Evolutionary conservation across 2,113 vertebrate species (phyloP).

Genomic region (Barbus barbus): DNA sequence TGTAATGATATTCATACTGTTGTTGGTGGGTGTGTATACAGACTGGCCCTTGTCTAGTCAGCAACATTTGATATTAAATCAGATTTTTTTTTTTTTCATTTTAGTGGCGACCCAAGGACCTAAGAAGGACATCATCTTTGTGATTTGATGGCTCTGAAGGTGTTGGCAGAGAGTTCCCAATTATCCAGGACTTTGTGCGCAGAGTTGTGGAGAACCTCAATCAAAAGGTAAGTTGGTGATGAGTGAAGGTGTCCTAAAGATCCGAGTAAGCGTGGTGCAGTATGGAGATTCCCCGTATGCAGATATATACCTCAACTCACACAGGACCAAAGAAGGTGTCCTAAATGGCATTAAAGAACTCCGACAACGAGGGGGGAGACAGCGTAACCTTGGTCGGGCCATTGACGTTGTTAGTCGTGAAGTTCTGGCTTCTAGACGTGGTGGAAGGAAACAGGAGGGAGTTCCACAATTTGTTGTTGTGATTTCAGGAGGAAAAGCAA

Average conservation of each 20-base stretch:
- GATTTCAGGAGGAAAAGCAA: slow-evolving; percentile 82
- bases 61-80: not conserved
- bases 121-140: slow-evolving; percentile 89
- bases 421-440: slow-evolving; percentile 75
- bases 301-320: slow-evolving; percentile 84
- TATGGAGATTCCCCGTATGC: slow-evolving; percentile 82
- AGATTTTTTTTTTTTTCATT: slow-evolving; percentile 48
- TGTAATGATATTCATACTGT: not conserved
- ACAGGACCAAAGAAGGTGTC: slow-evolving; percentile 80
- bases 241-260: too few relatives aligned
- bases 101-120: slow-evolving; percentile 72
- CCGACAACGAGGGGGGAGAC: slow-evolving; percentile 77
- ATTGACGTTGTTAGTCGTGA: slow-evolving; percentile 81
- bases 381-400: slow-evolving; percentile 85
- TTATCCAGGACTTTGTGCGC: slow-evolving; percentile 84
- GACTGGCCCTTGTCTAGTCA: not conserved
- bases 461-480: slow-evolving; percentile 90
- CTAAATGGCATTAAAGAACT: slow-evolving; percentile 72
- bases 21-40: not conserved
- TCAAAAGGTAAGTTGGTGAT: too few relatives aligned
- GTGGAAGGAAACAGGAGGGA: slow-evolving; percentile 82
- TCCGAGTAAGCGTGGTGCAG: slow-evolving; percentile 84
- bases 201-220: slow-evolving; percentile 84
- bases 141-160: slow-evolving; percentile 89
- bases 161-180: slow-evolving; percentile 81